Percentiles rank a stretch among this genome's conserved stretches.
Evolutionary conservation across 2,888 invertebrate genomes (phyloP).

Genomic region (Ennomos quercinarius): DNA sequence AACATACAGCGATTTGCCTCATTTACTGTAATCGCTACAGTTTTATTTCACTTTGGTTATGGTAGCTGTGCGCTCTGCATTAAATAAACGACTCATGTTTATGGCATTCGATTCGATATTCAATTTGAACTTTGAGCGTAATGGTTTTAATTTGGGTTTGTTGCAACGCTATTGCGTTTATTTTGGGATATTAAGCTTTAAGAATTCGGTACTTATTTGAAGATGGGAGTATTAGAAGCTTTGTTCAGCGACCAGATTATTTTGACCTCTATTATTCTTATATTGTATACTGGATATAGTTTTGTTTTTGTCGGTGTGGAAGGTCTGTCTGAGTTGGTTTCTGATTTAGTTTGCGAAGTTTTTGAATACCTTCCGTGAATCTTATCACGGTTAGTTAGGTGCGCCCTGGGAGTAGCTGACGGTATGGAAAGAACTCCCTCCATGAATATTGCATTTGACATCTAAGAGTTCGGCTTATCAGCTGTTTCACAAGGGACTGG

Average conservation of each 20-base stretch:
- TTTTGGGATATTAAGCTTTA: conserved; percentile 36
- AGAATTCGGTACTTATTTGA: conserved; percentile 32
- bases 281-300: conserved; percentile 30
- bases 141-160: conserved; percentile 52
- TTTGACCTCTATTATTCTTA: conserved; percentile 37
- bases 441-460: conserved; percentile 75
- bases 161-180: conserved; percentile 40
- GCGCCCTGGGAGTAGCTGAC: conserved; percentile 60
- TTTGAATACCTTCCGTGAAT: conserved; percentile 66
- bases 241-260: conserved; percentile 38
- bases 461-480: conserved; percentile 66
- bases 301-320: conserved; percentile 29
- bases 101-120: conserved; percentile 54
- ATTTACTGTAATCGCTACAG: conserved; percentile 71
- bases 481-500: conserved; percentile 42
- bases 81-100: conserved; percentile 55
- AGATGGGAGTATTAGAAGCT: conserved; percentile 35
- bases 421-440: conserved; percentile 67
- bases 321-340: conserved; percentile 57
- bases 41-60: conserved; percentile 60
- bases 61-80: conserved; percentile 50
- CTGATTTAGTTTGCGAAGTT: conserved; percentile 67
- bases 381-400: conserved; percentile 79
- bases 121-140: conserved; percentile 52
- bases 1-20: conserved; percentile 74